A percentile compares a stretch with the other conserved stretches of the same genome.
These are phyloP conservation scores for Portevinia maculata DNA, from an alignment of 2,888 invertebrate species.

Conservation along the genomic window DNA sequence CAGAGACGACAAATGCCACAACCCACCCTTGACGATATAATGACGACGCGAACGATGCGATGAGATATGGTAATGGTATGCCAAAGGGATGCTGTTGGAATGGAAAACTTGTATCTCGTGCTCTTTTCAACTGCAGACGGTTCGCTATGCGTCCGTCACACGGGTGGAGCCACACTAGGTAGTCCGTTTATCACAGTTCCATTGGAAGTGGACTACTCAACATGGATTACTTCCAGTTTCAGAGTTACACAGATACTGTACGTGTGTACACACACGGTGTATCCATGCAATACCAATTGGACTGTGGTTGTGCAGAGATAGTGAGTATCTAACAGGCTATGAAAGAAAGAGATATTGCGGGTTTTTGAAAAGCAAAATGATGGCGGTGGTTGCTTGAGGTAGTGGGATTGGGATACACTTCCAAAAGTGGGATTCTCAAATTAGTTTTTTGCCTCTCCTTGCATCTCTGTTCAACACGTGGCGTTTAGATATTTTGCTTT, in stretches of 20 bases:
- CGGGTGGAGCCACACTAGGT: slow-evolving; percentile 63
- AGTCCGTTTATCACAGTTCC: slow-evolving; percentile 55
- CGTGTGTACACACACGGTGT: slow-evolving; percentile 66
- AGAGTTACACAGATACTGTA: slow-evolving; percentile 76
- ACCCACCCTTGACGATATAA: slow-evolving; percentile 64
- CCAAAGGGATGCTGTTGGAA: slow-evolving; percentile 62
- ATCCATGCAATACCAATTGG: slow-evolving; percentile 34
- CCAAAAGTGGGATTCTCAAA: slow-evolving; percentile 64
- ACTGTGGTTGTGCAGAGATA: slow-evolving; percentile 10
- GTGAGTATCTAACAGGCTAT: slow-evolving; percentile 3
- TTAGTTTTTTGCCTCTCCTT: slow-evolving; percentile 55
- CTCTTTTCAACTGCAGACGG: slow-evolving; percentile 29
- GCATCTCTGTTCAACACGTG: slow-evolving; percentile 43
- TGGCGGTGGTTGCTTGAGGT: slow-evolving; percentile 47
- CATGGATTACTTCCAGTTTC: slow-evolving; percentile 48
- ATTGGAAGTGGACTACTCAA: slow-evolving; percentile 56
- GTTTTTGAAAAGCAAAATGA: slow-evolving; percentile 50
- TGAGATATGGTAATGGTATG: slow-evolving; percentile 12
- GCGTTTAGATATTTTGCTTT: slow-evolving; percentile 49
- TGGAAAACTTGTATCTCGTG: slow-evolving; percentile 29
- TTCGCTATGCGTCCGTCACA: slow-evolving; percentile 29
- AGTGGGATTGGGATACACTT: slow-evolving; percentile 35
- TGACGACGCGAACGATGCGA: slow-evolving; percentile 34
- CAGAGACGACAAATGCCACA: slow-evolving; percentile 68
- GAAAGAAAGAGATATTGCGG: slow-evolving; percentile 47